These are phyloP conservation scores for Serinus canaria DNA, from an alignment of 2,113 vertebrate genomes.

Conservation along the genomic window DNA sequence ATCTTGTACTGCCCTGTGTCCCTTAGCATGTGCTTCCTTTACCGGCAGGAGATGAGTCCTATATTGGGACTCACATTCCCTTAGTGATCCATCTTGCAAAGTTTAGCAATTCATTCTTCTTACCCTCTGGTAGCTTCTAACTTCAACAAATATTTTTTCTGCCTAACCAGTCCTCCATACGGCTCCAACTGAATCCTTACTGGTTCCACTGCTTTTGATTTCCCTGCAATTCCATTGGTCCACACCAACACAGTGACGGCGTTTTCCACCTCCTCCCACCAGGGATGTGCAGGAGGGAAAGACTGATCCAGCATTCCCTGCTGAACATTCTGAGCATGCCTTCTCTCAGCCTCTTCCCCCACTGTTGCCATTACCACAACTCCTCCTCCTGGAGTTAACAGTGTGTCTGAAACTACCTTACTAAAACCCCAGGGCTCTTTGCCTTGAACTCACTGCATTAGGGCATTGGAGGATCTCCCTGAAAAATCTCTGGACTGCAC, in stretches of 20 bases:
- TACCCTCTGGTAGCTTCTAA: not conserved
- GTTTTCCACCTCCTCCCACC: not conserved
- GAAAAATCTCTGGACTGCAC: no score
- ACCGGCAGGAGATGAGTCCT: no score
- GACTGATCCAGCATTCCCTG: not conserved
- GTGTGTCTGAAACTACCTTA: no score
- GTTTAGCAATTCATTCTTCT: not conserved
- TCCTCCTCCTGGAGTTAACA: no score
- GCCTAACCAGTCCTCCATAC: not conserved
- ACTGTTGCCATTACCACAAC: no score
- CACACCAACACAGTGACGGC: not conserved
- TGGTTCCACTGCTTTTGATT: not conserved
- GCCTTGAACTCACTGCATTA: no score
- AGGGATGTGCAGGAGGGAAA: not conserved
- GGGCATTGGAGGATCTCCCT: no score
- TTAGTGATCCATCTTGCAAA: no score
- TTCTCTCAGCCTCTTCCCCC: not conserved
- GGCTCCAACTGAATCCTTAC: not conserved
- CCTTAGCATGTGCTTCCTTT: no score
- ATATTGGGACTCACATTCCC: no score
- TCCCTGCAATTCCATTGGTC: not conserved
- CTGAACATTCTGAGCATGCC: not conserved
- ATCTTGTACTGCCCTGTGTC: no score
- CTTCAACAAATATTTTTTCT: not conserved
- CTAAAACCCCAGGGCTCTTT: no score